These are phyloP conservation scores for Irena cyanogastra DNA, from an alignment of 2,113 vertebrate genomes.

Conservation along the genomic window DNA sequence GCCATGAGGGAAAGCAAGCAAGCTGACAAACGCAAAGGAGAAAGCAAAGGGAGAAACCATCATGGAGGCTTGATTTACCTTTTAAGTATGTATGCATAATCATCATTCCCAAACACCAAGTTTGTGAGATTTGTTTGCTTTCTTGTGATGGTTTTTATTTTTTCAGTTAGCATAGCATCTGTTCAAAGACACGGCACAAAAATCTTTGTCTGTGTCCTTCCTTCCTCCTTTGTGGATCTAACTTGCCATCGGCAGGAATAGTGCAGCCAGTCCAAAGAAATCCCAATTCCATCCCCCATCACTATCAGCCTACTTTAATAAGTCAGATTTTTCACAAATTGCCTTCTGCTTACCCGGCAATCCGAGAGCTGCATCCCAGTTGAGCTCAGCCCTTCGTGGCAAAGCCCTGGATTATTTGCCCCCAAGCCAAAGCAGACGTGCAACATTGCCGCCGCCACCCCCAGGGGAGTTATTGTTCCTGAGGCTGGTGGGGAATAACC, in stretches of 20 bases:
- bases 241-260: not conserved
- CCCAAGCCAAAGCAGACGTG: not conserved
- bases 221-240: constrained; percentile 36
- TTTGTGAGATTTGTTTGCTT: not conserved
- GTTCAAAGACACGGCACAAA: not conserved
- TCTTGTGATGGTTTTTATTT: not conserved
- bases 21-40: not conserved
- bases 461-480: constrained; percentile 27
- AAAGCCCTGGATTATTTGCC: not conserved
- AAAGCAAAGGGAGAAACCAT: constrained; percentile 35
- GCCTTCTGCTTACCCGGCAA: not conserved
- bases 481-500: not conserved
- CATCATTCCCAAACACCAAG: not conserved
- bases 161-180: not conserved
- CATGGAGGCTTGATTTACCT: constrained; percentile 34
- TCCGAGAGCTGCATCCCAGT: not conserved
- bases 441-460: not conserved
- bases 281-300: not conserved
- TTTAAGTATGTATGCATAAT: not conserved
- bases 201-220: not conserved
- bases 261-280: not conserved
- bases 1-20: not conserved
- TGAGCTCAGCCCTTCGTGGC: not conserved
- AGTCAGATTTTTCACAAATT: not conserved
- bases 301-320: not conserved